Conservation (phyloP, 2,113 vertebrate genomes). For the Halcyon malimbica region DNA sequence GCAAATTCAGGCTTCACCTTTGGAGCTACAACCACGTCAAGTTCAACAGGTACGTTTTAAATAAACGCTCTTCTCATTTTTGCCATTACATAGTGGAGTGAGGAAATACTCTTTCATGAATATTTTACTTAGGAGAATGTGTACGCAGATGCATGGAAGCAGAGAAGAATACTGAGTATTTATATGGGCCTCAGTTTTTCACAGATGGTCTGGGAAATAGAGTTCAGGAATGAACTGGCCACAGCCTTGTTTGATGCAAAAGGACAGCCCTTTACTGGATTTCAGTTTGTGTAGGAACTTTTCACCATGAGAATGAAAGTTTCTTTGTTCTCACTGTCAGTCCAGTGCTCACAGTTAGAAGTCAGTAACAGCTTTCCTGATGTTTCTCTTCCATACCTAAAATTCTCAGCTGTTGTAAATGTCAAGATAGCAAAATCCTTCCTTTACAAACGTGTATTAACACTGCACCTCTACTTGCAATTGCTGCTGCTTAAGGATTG, state of each 20-base stretch:
- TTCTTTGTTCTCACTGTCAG: background rate
- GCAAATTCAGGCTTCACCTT: constrained; percentile 82
- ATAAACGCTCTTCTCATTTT: background rate
- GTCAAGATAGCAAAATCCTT: background rate
- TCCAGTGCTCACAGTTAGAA: background rate
- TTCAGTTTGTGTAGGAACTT: background rate
- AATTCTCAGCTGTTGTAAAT: background rate
- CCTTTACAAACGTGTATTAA: background rate
- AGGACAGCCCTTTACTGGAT: background rate
- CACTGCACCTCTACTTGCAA: background rate
- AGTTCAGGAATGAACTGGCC: background rate
- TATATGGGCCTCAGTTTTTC: background rate
- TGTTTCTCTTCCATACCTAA: background rate
- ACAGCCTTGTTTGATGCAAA: background rate
- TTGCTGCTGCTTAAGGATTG: background rate
- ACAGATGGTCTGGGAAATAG: background rate
- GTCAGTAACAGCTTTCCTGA: background rate
- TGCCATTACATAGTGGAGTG: background rate
- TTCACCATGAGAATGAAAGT: background rate
- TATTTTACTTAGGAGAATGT: background rate
- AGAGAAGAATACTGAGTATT: background rate
- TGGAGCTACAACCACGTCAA: constrained; percentile 79
- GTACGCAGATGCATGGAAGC: background rate
- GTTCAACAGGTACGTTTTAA: constrained; percentile 82
- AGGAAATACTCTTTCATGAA: background rate